Evolutionary conservation across 2,888 invertebrate species (phyloP), one percentile per base, ranked within the genome.

Genomic region (Steromphala cineraria): DNA sequence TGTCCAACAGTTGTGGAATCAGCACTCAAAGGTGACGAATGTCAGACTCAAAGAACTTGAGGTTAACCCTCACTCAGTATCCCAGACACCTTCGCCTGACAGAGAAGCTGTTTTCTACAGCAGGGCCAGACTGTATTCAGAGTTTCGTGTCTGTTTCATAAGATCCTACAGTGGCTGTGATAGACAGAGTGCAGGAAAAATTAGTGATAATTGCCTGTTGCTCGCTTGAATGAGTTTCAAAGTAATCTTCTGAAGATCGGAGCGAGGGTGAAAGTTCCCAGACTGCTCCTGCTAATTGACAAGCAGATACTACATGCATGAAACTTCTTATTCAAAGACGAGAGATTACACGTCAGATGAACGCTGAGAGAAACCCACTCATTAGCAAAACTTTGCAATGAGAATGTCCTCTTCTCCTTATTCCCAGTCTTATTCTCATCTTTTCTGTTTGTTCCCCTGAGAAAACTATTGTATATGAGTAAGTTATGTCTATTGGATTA

Each of bases 191-290:
- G 71, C 71, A 71, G 31, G 31, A 31, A 36, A 40, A 40, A 36
- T 71, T 71, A 71, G 40, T 28, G 71, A 19, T 71, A 71, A 71
- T 71, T 71, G 40, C 19, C 36, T 36, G 71, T 71, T 40, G 71
- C 40, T 17, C 19, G 71, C 71, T 71, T 71, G 71, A 71, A 36
- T 71, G 71, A 19, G 36, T 71, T 40, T 71, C 36, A 36, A 40
- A 71, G 71, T 40, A 36, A 71, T 36, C 40, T 71, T 71, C 28
- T 10, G 28, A 40, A n/a, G 71, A n/a, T 36, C 4, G 0, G 36
- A 31, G 31, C 19, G n/a, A 36, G 15, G 7, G 19, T 8, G 36
- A 71, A 71, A 36, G 62, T 62, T 62, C 19, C 40, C 36, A 36
- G 71, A 31, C 28, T 15, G 36, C 17, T 7, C 19, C n/a, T 8